Evolutionary conservation across 2,888 invertebrate species (phyloP).

Genomic region (Tipula lateralis): DNA sequence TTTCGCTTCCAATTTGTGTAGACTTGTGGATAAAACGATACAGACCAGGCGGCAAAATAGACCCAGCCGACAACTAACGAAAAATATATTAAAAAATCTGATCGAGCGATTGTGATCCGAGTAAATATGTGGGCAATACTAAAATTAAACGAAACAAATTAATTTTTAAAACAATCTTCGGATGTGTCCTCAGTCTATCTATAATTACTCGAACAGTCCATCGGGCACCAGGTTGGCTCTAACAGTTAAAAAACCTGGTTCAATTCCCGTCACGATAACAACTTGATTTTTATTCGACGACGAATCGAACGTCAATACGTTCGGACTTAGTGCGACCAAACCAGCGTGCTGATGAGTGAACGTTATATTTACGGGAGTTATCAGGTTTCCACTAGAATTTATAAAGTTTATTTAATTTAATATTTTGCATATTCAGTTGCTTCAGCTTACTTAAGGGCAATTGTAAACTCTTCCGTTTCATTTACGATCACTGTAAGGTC

Average conservation of each 20-base stretch:
- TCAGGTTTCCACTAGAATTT: background rate
- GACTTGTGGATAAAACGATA: slow-evolving; percentile 98
- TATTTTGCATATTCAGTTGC: background rate
- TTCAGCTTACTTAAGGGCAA: background rate
- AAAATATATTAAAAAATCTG: slow-evolving; percentile 61
- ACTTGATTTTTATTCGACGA: slow-evolving; percentile 46
- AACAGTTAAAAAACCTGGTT: slow-evolving; percentile 64
- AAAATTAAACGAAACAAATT: slow-evolving; percentile 42
- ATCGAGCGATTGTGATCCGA: slow-evolving; percentile 70
- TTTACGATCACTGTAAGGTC: background rate
- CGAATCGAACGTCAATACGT: slow-evolving; percentile 48
- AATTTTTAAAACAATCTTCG: background rate
- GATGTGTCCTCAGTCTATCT: background rate
- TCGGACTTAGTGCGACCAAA: slow-evolving; percentile 56
- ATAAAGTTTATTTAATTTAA: background rate
- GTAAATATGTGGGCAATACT: slow-evolving; percentile 68
- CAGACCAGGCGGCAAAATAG: slow-evolving; percentile 96
- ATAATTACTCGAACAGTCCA: slow-evolving; percentile 46
- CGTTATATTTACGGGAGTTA: slow-evolving; percentile 46
- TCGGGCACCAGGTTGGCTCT: slow-evolving; percentile 56
- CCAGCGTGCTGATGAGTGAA: slow-evolving; percentile 61
- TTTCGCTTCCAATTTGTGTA: slow-evolving; percentile 83
- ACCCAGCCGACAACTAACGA: slow-evolving; percentile 93
- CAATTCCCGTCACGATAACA: slow-evolving; percentile 58
- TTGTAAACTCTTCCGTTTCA: background rate